Base-by-base conservation (phyloP, 2,888 invertebrate genomes). In the Pheosia tremula region DNA sequence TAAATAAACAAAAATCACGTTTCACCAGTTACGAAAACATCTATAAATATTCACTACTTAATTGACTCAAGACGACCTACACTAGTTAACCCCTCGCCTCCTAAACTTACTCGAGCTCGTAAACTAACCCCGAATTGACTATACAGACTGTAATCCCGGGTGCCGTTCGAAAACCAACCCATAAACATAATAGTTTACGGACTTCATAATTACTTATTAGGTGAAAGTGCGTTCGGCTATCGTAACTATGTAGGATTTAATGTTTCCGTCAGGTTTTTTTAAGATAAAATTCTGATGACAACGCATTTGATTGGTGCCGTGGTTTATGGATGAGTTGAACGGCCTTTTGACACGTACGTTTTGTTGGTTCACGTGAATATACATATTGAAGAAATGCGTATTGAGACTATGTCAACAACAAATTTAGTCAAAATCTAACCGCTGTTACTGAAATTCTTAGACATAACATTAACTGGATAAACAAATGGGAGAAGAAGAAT, bases 141-240 rank as follows among this genome's bases (percentile, higher is more conserved):
- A 55, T 13, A n/a, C 39, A 1, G 55, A 55, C 39, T 55, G 7
- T 55, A 55, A 55, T 53, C 53, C 50, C 2, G n/a, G 24, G 13
- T 50, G 53, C 55, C 52, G 56, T 60, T 55, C 39, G 11, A 64
- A 71, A 67, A 67, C 49, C 60, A 59, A 62, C 53, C 56, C 64
- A 71, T 69, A 73, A 76, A 72, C 58, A 56, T 37, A 55, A 57
- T 63, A 67, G 60, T 73, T 75, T 68, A 75, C 61, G 64, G 67
- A 53, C 63, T 60, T 9, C 58, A 59, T 67, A 74, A 69, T 75
- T 66, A 75, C 66, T 67, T 59, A 57, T 60, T 61, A 37, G 60
- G 75, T 66, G 72, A 75, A 72, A 74, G 76, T 62, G n/a, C 41
- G 38, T 72, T 43, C 55, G 60, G 36, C 52, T 24, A 37, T 53